phyloP scores from a whole-genome alignment of 2,113 vertebrate species.

The Microcebus ravelobensis region DNA sequence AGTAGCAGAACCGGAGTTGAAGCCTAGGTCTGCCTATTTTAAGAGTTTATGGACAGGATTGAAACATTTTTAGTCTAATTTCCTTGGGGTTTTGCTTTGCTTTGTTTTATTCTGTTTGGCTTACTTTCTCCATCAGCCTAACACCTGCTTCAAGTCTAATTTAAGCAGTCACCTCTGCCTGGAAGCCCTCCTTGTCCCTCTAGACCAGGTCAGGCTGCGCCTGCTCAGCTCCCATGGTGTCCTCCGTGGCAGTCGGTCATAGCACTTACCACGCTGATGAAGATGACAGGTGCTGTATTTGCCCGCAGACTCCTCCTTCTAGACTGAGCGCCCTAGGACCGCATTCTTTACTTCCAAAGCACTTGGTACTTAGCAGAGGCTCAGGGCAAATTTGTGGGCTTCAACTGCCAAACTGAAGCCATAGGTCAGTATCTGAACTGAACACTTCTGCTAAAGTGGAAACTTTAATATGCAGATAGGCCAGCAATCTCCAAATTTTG shows the following conservation, averaged over 20 bases:
- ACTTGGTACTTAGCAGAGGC: no score
- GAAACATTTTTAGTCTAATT: not conserved
- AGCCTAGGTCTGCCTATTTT: not conserved
- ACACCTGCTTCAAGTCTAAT: not conserved
- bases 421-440: not conserved
- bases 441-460: not conserved
- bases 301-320: not conserved
- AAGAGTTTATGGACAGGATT: not conserved
- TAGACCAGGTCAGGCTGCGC: not conserved
- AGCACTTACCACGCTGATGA: not conserved
- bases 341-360: not conserved
- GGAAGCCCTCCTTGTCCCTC: not conserved
- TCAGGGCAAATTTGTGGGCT: not conserved
- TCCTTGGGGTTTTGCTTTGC: not conserved
- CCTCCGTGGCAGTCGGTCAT: fast-evolving
- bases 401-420: not conserved
- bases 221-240: not conserved
- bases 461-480: not conserved
- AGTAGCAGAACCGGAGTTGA: not conserved
- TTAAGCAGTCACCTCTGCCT: not conserved
- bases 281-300: not conserved
- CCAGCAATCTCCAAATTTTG: not conserved
- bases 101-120: not conserved
- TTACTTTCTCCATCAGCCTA: not conserved
- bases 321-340: not conserved